Evolutionary conservation across 2,888 invertebrate species (phyloP), one percentile per base, ranked within the genome.

Genomic region (Neria commutata): DNA sequence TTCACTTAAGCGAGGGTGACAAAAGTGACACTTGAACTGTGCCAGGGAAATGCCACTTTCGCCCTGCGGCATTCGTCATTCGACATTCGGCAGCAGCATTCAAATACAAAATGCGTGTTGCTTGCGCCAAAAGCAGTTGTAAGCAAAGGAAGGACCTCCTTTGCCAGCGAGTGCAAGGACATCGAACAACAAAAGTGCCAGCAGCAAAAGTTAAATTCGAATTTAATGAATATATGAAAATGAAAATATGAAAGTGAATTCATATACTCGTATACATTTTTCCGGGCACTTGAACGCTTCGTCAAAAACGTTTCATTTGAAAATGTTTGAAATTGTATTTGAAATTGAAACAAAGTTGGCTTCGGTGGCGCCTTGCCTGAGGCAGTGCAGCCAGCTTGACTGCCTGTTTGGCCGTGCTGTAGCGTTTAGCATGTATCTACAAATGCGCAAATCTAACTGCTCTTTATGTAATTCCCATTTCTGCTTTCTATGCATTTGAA

Each of bases 301-400:
- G n/a, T n/a, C n/a, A n/a, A 53, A 53, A 53, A 42, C 23, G 53
- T 42, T n/a, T n/a, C n/a, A n/a, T n/a, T 53, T 42, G 42, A 53
- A 53, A 53, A 25, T 23, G 53, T 42, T 42, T 53, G 42, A 53
- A 53, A 53, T 53, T 53, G 53, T 26, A 17, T 52, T 25, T 21
- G 19, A 40, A 52, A 52, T 42, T 52, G 52, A 52, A 52, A 52
- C 52, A 52, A 52, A 52, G 52, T 52, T 52, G n/a, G n/a, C n/a
- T n/a, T n/a, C n/a, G n/a, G n/a, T n/a, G n/a, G 40, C 25, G 52
- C 17, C 24, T 37, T 42, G 42, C 42, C 42, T 19, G 19, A 14
- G 21, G 42, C 42, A 42, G 6, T 4, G 16, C 37, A 14, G 37
- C 14, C 16, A 37, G n/a, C 6, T 11, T n/a, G 37, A 37, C 37